Percentiles rank a stretch among this genome's conserved stretches.
phyloP scores from a whole-genome alignment of 2,113 vertebrate species.

The human (Homo sapiens) region DNA sequence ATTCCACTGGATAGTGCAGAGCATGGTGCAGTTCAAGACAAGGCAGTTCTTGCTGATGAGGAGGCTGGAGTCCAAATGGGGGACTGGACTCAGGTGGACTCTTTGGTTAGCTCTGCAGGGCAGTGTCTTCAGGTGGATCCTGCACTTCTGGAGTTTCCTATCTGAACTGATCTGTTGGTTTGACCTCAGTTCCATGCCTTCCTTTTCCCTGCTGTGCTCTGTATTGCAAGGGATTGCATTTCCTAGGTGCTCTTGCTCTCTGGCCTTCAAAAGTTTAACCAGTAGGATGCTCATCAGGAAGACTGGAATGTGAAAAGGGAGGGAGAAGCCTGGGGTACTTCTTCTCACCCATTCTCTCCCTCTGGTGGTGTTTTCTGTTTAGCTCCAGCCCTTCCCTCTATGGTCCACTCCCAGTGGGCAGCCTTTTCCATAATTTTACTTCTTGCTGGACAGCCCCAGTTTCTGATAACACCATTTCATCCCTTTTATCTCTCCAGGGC shows the following conservation, averaged over 20 bases:
- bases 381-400: neutral
- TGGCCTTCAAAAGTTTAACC: neutral
- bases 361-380: neutral
- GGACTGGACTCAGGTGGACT: neutral
- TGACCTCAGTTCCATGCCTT: neutral
- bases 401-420: neutral
- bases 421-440: neutral
- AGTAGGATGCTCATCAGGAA: neutral
- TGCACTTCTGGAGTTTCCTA: neutral
- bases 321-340: neutral
- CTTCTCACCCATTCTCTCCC: neutral
- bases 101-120: neutral
- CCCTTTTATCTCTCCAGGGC: too few species aligned
- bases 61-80: neutral
- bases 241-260: neutral
- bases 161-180: neutral
- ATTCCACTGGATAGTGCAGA: neutral
- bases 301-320: neutral
- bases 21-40: neutral
- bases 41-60: neutral
- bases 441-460: neutral
- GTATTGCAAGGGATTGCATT: neutral
- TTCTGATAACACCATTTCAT: neutral
- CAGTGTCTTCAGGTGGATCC: neutral
- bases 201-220: neutral